Conservation (phyloP, 2,888 invertebrate genomes). For the Seira musarum region DNA sequence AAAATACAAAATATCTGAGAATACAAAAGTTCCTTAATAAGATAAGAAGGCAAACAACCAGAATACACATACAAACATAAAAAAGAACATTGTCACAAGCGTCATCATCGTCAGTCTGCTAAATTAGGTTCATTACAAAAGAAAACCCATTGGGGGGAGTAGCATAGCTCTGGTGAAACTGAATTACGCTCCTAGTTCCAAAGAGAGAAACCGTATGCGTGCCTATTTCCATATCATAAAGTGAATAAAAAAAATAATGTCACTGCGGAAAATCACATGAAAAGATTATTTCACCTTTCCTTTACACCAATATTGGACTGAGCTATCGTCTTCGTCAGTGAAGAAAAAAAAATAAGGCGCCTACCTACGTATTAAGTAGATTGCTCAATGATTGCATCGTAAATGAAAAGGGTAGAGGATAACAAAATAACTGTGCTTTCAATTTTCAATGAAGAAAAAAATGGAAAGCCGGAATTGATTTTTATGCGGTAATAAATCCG, state of each 20-base stretch:
- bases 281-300: slow-evolving; percentile 15
- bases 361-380: slow-evolving; percentile 5
- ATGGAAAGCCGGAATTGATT: slow-evolving; percentile 16
- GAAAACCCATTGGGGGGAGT: too few relatives aligned
- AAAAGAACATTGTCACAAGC: slow-evolving; percentile 10
- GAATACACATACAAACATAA: slow-evolving; percentile 9
- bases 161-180: background rate
- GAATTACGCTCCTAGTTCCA: too few relatives aligned
- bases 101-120: background rate
- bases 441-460: background rate
- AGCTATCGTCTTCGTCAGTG: too few relatives aligned
- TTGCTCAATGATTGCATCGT: background rate
- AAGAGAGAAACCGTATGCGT: background rate
- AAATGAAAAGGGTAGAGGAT: background rate
- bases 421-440: background rate
- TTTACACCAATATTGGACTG: background rate
- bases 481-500: slow-evolving; percentile 11
- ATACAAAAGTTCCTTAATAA: background rate
- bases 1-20: background rate
- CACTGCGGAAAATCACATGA: slow-evolving; percentile 54
- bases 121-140: background rate
- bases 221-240: slow-evolving; percentile 10
- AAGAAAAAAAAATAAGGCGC: background rate
- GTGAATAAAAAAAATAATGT: slow-evolving; percentile 34
- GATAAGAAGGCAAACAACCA: slow-evolving; percentile 11